These are phyloP conservation scores for Chelon auratus DNA, from an alignment of 2,797 vertebrate species.

Conservation along the genomic window DNA sequence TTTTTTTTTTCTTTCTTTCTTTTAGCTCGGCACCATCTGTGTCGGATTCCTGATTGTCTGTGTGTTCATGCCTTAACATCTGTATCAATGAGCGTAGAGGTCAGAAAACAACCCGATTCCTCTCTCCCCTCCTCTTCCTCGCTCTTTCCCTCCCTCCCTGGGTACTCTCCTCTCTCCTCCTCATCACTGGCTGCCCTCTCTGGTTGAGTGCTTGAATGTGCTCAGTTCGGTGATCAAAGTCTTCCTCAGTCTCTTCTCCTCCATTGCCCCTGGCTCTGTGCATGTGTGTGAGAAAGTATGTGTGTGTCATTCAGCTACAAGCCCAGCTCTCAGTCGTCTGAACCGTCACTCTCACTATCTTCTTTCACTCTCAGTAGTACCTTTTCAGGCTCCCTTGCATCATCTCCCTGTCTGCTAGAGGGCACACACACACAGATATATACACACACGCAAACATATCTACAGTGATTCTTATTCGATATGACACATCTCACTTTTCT, in stretches of 20 bases:
- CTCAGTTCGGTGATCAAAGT: constrained; percentile 85
- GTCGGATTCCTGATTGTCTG: constrained; percentile 56
- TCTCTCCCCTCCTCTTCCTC: constrained; percentile 20
- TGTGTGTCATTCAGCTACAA: constrained; percentile 63
- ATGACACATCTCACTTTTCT: constrained; percentile 69
- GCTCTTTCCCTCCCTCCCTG: constrained; percentile 34
- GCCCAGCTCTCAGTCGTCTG: constrained; percentile 66
- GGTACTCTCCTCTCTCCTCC: constrained; percentile 68
- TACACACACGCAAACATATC: constrained; percentile 29
- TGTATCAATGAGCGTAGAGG: constrained; percentile 77
- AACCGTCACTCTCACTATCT: constrained; percentile 71
- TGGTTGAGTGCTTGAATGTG: constrained; percentile 81
- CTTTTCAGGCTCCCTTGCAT: constrained; percentile 71
- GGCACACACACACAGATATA: constrained; percentile 48
- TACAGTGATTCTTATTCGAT: constrained; percentile 63
- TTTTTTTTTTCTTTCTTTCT: constrained; percentile 10
- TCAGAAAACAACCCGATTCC: constrained; percentile 69
- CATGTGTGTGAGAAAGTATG: constrained; percentile 37
- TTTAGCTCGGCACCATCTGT: constrained; percentile 22
- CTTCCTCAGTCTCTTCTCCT: constrained; percentile 81
- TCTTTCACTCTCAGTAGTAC: constrained; percentile 68
- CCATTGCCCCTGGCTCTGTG: constrained; percentile 72
- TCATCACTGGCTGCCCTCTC: constrained; percentile 81
- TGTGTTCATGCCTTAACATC: constrained; percentile 71
- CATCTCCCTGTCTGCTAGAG: constrained; percentile 67